phyloP scores from a whole-genome alignment of 2,113 vertebrate species.

The Corythaeola cristata region DNA sequence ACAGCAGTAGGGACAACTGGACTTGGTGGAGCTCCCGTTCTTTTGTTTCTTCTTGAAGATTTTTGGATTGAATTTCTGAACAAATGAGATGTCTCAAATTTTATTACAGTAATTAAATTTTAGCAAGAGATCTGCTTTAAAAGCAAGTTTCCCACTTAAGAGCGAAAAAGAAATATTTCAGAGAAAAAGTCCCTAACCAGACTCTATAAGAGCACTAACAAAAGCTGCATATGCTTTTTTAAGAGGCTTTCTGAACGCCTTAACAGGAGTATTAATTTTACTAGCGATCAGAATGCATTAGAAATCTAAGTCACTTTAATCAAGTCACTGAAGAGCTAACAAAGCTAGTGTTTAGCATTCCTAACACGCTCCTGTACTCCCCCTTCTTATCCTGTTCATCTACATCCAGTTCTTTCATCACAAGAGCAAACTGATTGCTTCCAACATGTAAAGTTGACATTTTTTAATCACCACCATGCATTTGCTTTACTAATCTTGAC shows the following conservation, averaged over 20 bases:
- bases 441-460: neutral
- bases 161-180: neutral
- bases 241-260: neutral
- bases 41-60: conserved; percentile 99
- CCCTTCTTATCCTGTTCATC: neutral
- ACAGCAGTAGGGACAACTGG: conserved; percentile 95
- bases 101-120: neutral
- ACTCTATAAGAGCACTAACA: neutral
- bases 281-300: neutral
- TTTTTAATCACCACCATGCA: neutral
- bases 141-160: neutral
- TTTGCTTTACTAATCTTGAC: neutral
- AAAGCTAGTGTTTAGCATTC: neutral
- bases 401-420: neutral
- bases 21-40: conserved; percentile 93
- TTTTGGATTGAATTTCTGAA: conserved; percentile 98
- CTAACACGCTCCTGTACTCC: neutral
- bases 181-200: neutral
- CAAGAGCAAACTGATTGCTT: neutral
- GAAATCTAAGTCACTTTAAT: neutral
- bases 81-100: neutral
- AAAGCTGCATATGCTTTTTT: neutral
- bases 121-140: neutral
- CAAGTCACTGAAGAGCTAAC: neutral
- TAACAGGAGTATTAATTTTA: neutral